Evolutionary conservation across 2,113 vertebrate species (phyloP), one percentile per base, ranked within the genome.

Genomic region (Malurus elegans): DNA sequence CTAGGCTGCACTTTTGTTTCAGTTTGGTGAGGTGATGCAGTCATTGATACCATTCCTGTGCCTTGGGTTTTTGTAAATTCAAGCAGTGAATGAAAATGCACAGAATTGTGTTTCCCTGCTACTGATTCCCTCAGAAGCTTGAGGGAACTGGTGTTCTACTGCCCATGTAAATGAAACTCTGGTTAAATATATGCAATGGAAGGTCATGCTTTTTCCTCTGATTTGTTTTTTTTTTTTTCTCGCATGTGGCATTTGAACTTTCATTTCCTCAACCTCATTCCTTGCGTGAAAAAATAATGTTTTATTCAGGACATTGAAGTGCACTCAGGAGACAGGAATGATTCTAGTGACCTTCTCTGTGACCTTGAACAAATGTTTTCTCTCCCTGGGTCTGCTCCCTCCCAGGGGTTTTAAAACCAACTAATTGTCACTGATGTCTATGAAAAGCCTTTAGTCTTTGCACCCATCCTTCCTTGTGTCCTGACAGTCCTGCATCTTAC

Each of bases 321-420:
- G 60, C 23, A 32, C 29, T 79, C 3, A 1, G 38, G 73, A 95
- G 53, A 50, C 57, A 60, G 0, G 3, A 93, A 62, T 61, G 58
- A 45, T 61, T 84, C 40, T 9, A 32, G 47, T 78, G 82, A 86
- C 62, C 44, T 95, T 85, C 79, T 79, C 12, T 23, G 34, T 54
- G 88, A 93, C 86, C 92, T 90, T 88, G 90, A 94, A 53, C 67
- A 78, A 95, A 79, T 28, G 25, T 81, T 95, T 95, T 88, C 40
- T 74, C 76, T 94, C 73, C 25, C 26, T 70, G n/a, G 7, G 18
- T 80, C 69, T 86, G 36, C 32, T 91, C 29, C 13, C 83, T 80
- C 60, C 4, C 47, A 71, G 50, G 62, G 38, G 21, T 90, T 85
- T 93, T 76, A 23, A 78, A 91, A 69, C 53, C 28, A 85, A 54